phyloP scores from a whole-genome alignment of 1,140 invertebrate species.

The Nymphalis io region DNA sequence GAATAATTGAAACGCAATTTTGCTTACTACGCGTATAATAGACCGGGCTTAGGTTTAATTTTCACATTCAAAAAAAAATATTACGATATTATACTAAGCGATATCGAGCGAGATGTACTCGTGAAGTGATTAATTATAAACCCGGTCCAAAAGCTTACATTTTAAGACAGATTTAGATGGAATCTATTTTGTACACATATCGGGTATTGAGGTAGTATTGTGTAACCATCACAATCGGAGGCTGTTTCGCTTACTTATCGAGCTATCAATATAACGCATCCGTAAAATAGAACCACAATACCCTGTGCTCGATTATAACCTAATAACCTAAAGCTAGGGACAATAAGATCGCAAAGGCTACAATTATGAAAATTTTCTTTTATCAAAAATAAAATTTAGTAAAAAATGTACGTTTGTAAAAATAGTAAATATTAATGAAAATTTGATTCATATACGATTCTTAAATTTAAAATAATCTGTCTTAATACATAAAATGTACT shows the following conservation, averaged over 20 bases:
- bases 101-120: not conserved
- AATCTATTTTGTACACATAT: slow-evolving; percentile 65
- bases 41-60: slow-evolving; percentile 39
- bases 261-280: slow-evolving; percentile 67
- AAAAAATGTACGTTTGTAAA: slow-evolving; percentile 4
- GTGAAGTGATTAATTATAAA: slow-evolving; percentile 29
- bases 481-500: slow-evolving; percentile 3
- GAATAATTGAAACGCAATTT: slow-evolving; percentile 43
- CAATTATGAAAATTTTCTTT: slow-evolving; percentile 58
- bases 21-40: slow-evolving; percentile 36
- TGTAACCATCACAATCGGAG: slow-evolving; percentile 60
- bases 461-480: slow-evolving; percentile 7
- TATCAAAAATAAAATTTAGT: slow-evolving; percentile 41
- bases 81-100: slow-evolving; percentile 1
- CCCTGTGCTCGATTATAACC: slow-evolving; percentile 77
- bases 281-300: slow-evolving; percentile 80
- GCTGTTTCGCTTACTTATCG: slow-evolving; percentile 66
- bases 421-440: slow-evolving; percentile 15
- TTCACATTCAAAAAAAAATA: slow-evolving; percentile 28
- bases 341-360: slow-evolving; percentile 74
- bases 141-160: slow-evolving; percentile 59
- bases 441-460: slow-evolving; percentile 10
- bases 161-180: slow-evolving; percentile 71
- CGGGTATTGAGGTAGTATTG: slow-evolving; percentile 80
- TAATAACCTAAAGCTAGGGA: slow-evolving; percentile 76